Percentiles rank a stretch among this genome's conserved stretches.
Conservation (phyloP, 2,113 vertebrate species). For the Pangasianodon gigas region DNA sequence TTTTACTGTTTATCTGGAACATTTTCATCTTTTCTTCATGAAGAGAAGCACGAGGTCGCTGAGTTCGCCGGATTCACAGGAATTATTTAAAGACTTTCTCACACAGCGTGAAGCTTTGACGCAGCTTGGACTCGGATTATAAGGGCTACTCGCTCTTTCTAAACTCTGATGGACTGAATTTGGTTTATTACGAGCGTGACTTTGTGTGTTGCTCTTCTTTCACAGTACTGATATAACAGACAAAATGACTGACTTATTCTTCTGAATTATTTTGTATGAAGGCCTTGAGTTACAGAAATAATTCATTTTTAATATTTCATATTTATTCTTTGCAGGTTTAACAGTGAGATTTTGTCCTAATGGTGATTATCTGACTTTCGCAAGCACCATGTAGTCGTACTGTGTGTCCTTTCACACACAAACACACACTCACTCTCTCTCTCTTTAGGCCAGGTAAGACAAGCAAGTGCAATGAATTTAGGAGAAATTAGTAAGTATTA, state of each 20-base stretch:
- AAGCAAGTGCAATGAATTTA: constrained; percentile 19
- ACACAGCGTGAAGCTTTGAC: neutral
- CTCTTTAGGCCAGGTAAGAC: constrained; percentile 17
- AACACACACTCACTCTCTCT: constrained; percentile 42
- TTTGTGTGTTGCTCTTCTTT: constrained; percentile 10
- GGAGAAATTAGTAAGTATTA: neutral
- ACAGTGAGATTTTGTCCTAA: constrained; percentile 24
- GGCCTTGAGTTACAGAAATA: constrained; percentile 5
- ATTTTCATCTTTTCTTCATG: neutral
- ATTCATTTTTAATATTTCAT: constrained; percentile 26
- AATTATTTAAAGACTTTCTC: too few species aligned
- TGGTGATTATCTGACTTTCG: constrained; percentile 49
- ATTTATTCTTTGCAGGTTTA: neutral
- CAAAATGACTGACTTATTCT: neutral
- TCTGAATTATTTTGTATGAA: constrained; percentile 34
- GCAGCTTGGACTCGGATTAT: neutral
- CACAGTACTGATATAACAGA: neutral
- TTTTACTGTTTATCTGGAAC: constrained; percentile 39
- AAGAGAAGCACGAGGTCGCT: neutral
- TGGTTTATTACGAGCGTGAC: constrained; percentile 48
- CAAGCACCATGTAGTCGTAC: constrained; percentile 35
- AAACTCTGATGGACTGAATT: constrained; percentile 55
- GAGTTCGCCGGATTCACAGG: neutral
- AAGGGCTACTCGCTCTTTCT: constrained; percentile 45
- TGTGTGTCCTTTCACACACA: constrained; percentile 41